phyloP scores from a whole-genome alignment of 2,888 invertebrate genomes.

The Phorcus lineatus region DNA sequence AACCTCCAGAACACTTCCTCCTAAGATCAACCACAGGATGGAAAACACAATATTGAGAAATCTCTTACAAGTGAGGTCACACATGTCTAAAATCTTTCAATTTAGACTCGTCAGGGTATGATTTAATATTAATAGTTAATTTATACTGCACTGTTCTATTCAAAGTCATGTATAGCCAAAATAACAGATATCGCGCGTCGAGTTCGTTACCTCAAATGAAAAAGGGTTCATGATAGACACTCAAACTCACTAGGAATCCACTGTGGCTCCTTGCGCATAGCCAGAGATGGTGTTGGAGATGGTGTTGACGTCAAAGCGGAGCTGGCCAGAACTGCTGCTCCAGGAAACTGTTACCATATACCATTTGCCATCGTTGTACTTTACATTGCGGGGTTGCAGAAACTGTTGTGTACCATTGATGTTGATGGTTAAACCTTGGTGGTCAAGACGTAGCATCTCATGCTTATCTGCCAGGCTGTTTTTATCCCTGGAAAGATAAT shows the following conservation, averaged over 20 bases:
- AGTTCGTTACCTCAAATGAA: too few species aligned
- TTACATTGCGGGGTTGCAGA: neutral
- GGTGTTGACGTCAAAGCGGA: constrained; percentile 50
- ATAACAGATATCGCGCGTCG: too few species aligned
- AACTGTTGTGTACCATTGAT: neutral
- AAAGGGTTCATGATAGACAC: too few species aligned
- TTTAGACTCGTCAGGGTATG: too few species aligned
- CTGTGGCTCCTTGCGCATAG: constrained; percentile 18
- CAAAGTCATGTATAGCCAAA: too few species aligned
- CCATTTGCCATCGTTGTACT: constrained; percentile 61
- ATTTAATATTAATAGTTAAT: too few species aligned
- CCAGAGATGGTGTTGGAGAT: constrained; percentile 29
- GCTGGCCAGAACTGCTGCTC: constrained; percentile 39
- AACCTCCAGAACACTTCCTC: too few species aligned
- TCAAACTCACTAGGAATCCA: constrained; percentile 30
- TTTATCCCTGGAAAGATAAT: constrained; percentile 17
- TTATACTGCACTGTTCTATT: too few species aligned
- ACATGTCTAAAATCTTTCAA: too few species aligned
- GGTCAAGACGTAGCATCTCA: constrained; percentile 49
- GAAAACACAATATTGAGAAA: too few species aligned
- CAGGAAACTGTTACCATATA: constrained; percentile 54
- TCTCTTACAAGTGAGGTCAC: too few species aligned
- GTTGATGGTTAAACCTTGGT: constrained; percentile 42
- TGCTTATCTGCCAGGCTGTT: constrained; percentile 43
- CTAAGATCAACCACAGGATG: too few species aligned